Percentiles rank a stretch among this genome's conserved stretches.
Evolutionary conservation across 2,888 invertebrate genomes (phyloP).

Genomic region (Zaprionus lineosus): DNA sequence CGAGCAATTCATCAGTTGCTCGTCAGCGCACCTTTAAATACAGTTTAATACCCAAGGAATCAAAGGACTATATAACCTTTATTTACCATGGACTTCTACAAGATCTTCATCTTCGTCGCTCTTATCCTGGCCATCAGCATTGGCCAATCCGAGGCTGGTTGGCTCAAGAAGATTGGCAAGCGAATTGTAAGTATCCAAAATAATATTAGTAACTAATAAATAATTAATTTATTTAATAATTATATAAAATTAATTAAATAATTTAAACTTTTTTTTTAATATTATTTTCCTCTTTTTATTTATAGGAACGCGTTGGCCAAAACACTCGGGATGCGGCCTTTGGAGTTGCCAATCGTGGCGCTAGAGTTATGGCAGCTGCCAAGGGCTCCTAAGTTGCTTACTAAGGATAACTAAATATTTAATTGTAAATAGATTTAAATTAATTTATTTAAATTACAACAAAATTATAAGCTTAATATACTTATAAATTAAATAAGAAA

Average conservation of each 20-base stretch:
- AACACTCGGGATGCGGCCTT: constrained; percentile 76
- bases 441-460: not conserved
- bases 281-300: not conserved
- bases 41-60: not conserved
- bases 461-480: too few relatives aligned
- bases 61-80: not conserved
- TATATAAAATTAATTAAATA: too few relatives aligned
- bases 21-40: not conserved
- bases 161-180: constrained; percentile 50
- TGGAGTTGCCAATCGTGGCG: constrained; percentile 72
- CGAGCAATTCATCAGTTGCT: constrained; percentile 7
- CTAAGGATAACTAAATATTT: too few relatives aligned
- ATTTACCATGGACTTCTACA: constrained; percentile 58
- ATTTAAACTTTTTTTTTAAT: too few relatives aligned
- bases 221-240: too few relatives aligned
- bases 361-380: constrained; percentile 59
- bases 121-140: constrained; percentile 44
- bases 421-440: too few relatives aligned
- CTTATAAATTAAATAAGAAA: too few relatives aligned
- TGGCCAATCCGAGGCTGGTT: constrained; percentile 54
- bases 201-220: too few relatives aligned
- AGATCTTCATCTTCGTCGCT: constrained; percentile 47
- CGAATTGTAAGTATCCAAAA: constrained; percentile 51
- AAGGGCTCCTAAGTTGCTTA: not conserved
- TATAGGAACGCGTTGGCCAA: constrained; percentile 73